Conservation (phyloP, 2,888 invertebrate species). For the Parnassius mnemosyne region DNA sequence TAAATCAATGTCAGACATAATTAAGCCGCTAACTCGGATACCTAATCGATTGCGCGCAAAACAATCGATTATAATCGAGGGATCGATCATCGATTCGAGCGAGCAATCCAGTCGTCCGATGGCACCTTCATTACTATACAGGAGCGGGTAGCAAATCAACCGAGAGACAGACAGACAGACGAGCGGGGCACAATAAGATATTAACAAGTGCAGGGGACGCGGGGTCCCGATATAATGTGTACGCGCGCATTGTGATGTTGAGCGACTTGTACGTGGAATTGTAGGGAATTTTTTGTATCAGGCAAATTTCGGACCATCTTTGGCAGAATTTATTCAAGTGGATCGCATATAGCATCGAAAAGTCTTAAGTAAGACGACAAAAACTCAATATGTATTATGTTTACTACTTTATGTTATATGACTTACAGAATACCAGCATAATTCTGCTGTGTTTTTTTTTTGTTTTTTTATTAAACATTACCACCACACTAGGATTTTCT, state of each 20-base stretch:
- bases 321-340: neutral
- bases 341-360: neutral
- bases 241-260: constrained; percentile 34
- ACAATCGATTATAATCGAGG: constrained; percentile 55
- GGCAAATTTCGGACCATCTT: constrained; percentile 3
- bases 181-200: constrained; percentile 63
- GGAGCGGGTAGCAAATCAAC: constrained; percentile 67
- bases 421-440: too few species aligned
- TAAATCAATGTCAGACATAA: constrained; percentile 45
- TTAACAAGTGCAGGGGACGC: constrained; percentile 51
- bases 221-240: constrained; percentile 39
- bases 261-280: constrained; percentile 25
- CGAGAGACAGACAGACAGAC: constrained; percentile 63
- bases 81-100: constrained; percentile 54
- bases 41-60: constrained; percentile 56
- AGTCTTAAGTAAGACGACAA: neutral
- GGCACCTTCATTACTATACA: constrained; percentile 70
- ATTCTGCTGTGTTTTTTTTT: too few species aligned
- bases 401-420: too few species aligned
- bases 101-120: constrained; percentile 54
- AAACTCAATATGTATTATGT: too few species aligned
- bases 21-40: constrained; percentile 44
- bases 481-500: too few species aligned
- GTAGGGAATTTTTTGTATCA: constrained; percentile 27
- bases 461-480: too few species aligned